These are phyloP conservation scores for Diploptera punctata DNA, from an alignment of 2,888 invertebrate genomes.

Conservation along the genomic window DNA sequence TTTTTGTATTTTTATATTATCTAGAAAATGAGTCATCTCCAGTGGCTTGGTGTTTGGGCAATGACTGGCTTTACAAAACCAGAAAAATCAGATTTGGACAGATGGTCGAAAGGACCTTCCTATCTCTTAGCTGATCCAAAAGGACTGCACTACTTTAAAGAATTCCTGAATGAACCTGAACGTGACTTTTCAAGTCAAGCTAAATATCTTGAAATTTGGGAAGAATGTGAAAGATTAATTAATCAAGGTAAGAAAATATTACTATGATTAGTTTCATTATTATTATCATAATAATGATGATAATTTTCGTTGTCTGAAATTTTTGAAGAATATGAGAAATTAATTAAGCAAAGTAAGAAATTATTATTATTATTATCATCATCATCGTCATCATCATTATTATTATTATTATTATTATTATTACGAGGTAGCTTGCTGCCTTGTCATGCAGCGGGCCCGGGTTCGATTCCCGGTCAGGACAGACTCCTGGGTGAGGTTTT, in stretches of 20 bases:
- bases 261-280: not conserved
- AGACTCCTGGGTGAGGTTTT: too few species aligned
- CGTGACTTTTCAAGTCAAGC: not conserved
- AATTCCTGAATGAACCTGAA: not conserved
- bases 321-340: too few species aligned
- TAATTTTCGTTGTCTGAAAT: not conserved
- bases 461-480: too few species aligned
- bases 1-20: not conserved
- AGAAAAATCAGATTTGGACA: not conserved
- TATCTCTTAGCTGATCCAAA: not conserved
- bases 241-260: not conserved
- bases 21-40: not conserved
- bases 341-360: too few species aligned
- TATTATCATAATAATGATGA: not conserved
- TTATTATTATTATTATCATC: too few species aligned
- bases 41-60: not conserved
- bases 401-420: too few species aligned
- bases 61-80: constrained; percentile 1
- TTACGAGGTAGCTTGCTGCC: too few species aligned
- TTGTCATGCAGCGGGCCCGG: too few species aligned
- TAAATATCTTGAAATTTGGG: not conserved
- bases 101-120: not conserved
- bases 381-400: too few species aligned
- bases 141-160: not conserved
- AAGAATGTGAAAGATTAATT: not conserved